Percentiles rank a stretch among this genome's conserved stretches.
Conservation (phyloP, 2,888 invertebrate species). For the Tuberolachnus salignus region DNA sequence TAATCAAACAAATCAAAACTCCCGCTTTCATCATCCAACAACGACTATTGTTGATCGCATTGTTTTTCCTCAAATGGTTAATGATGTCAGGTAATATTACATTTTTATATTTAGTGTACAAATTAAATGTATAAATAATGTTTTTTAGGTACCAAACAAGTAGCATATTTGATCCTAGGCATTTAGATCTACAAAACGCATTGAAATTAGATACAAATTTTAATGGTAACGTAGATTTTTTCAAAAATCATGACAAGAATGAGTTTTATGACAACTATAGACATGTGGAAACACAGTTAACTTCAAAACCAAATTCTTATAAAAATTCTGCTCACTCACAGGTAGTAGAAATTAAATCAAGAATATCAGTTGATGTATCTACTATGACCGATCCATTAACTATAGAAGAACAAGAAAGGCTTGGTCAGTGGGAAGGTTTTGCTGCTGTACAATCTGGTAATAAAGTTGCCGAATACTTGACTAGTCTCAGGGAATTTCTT, state of each 20-base stretch:
- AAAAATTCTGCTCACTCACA: slow-evolving; percentile 38
- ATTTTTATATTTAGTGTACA: background rate
- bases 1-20: slow-evolving; percentile 58
- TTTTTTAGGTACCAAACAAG: slow-evolving; percentile 46
- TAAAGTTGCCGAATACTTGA: slow-evolving; percentile 61
- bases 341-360: slow-evolving; percentile 41
- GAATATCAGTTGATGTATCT: slow-evolving; percentile 59
- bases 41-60: slow-evolving; percentile 57
- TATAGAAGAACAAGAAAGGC: slow-evolving; percentile 59
- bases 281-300: slow-evolving; percentile 30
- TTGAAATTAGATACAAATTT: slow-evolving; percentile 53
- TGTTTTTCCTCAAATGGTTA: slow-evolving; percentile 58
- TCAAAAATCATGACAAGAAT: slow-evolving; percentile 55
- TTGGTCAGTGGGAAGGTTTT: slow-evolving; percentile 59
- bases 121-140: background rate
- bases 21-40: slow-evolving; percentile 56
- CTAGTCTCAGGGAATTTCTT: slow-evolving; percentile 60
- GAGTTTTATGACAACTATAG: slow-evolving; percentile 40
- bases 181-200: slow-evolving; percentile 46
- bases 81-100: slow-evolving; percentile 57
- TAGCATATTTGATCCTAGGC: slow-evolving; percentile 43
- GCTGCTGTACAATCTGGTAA: slow-evolving; percentile 59
- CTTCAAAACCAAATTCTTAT: slow-evolving; percentile 37
- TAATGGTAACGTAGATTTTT: slow-evolving; percentile 52
- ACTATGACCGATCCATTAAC: slow-evolving; percentile 60